Percentiles rank a stretch among this genome's conserved stretches.
Conservation (phyloP, 1,140 invertebrate genomes). For the Bombus vancouverensis region DNA sequence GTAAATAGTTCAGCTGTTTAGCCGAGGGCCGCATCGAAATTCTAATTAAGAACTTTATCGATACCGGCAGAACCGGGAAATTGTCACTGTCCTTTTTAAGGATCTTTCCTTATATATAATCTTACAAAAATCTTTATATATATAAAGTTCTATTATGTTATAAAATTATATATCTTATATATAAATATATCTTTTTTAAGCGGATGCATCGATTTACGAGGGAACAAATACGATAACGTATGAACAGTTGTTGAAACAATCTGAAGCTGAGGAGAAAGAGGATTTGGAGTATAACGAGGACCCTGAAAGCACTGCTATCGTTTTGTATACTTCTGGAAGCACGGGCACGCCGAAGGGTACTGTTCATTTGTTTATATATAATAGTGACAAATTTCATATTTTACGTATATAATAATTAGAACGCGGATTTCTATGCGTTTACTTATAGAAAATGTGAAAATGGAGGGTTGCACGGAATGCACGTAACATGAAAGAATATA, state of each 20-base stretch:
- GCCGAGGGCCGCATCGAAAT: not conserved
- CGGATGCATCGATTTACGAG: constrained; percentile 72
- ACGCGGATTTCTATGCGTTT: no score
- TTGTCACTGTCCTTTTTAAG: not conserved
- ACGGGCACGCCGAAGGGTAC: constrained; percentile 95
- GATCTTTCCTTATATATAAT: not conserved
- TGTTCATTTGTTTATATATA: not conserved
- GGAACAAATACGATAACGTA: constrained; percentile 79
- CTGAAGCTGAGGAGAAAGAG: constrained; percentile 76
- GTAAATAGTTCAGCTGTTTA: not conserved
- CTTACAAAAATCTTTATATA: no score
- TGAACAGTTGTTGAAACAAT: constrained; percentile 80
- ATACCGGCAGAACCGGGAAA: not conserved
- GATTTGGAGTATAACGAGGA: constrained; percentile 68
- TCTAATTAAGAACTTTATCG: not conserved
- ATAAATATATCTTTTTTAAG: constrained; percentile 56
- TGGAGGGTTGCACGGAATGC: no score
- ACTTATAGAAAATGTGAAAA: no score
- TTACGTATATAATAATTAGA: no score
- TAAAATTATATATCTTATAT: no score
- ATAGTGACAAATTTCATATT: no score
- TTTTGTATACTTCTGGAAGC: constrained; percentile 96
- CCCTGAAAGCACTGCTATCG: constrained; percentile 86
- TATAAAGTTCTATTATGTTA: no score
- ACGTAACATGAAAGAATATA: no score